Base-by-base conservation (phyloP, 1,140 invertebrate genomes). In the Phortica variegata region DNA sequence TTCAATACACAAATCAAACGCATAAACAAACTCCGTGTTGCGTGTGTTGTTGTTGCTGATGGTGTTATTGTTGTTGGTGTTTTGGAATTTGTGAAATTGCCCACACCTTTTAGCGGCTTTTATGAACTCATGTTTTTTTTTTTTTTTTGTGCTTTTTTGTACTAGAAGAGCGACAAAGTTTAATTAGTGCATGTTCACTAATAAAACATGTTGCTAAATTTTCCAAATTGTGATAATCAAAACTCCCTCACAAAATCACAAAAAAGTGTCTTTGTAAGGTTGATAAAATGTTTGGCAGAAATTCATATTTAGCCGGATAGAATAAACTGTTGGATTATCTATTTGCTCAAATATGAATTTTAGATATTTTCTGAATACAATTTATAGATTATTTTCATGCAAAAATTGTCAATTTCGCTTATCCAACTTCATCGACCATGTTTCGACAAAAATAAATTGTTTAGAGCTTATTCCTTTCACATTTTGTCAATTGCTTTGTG, bases 181-280 rank as follows among this genome's bases (percentile, higher is more conserved):
- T 69, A 69, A 69, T 69, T 69, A 69, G 65, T 69, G 65, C 65
- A 69, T 69, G 61, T 51, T 60, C 58, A 63, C 65, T 69, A 69
- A 69, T 61, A 69, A 65, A 52, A 57, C 59, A 56, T 54, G 60
- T 63, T 58, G 58, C 56, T 54, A 55, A 62, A 56, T 47, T 58
- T 50, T 34, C 47, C 48, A 40, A 51, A 54, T 50, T 45, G 63
- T 68, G 63, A 69, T 68, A 68, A 68, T 63, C 60, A 68, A 66
- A 26, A 63, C 63, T 51, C 63, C 63, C 63, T 53, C 63, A 66
- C 48, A 59, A 61, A 63, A 59, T 58, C 51, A 52, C 17, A 46
- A 13, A 47, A 54, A 52, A 34, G 33, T n/a, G n/a, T n/a, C n/a
- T n/a, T n/a, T n/a, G n/a, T n/a, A n/a, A n/a, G n/a, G n/a, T n/a